phyloP scores from a whole-genome alignment of 2,888 invertebrate species.

The Machimus rusticus region DNA sequence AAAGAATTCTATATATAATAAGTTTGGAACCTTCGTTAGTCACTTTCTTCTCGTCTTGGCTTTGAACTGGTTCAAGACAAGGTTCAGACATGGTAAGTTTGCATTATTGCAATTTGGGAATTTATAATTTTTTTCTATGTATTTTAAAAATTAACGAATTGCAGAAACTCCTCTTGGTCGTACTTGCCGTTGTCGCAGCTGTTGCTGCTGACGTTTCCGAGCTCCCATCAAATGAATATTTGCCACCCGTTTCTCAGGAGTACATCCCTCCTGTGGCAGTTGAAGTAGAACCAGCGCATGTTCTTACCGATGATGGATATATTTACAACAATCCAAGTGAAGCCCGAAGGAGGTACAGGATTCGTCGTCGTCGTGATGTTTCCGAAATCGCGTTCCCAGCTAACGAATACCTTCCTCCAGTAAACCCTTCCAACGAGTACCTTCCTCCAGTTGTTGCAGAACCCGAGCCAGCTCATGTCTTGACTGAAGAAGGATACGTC shows the following conservation, averaged over 20 bases:
- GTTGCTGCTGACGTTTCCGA: neutral
- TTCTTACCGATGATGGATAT: conserved; percentile 7
- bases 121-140: neutral
- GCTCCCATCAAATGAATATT: neutral
- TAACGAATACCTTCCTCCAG: conserved; percentile 14
- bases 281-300: conserved; percentile 14
- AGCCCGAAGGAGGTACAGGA: neutral
- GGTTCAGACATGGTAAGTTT: neutral
- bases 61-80: neutral
- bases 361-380: conserved; percentile 3
- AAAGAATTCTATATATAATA: neutral
- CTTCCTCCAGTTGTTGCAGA: neutral
- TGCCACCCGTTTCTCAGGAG: neutral
- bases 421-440: neutral
- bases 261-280: neutral
- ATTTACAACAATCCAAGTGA: neutral
- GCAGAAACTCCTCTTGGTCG: neutral
- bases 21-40: neutral
- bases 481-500: neutral
- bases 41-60: neutral
- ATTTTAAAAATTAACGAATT: neutral
- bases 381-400: conserved; percentile 7
- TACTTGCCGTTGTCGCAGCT: neutral
- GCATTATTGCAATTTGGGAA: neutral
- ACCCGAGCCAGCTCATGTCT: neutral